Conservation (phyloP, 2,888 invertebrate species). For the Arctia plantaginis region DNA sequence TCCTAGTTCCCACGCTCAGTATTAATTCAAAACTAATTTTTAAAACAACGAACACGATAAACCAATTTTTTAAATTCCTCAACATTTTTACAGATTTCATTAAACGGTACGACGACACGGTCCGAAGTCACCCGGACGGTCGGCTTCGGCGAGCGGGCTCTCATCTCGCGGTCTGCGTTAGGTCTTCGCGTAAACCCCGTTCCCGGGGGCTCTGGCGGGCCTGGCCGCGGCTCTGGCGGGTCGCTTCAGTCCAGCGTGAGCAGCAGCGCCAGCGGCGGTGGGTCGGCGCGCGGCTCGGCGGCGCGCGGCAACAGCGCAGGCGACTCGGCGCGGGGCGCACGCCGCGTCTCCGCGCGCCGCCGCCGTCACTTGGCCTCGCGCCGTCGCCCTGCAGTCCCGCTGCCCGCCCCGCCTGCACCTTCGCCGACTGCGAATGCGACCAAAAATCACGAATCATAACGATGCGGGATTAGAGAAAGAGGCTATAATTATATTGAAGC, state of each 20-base stretch:
- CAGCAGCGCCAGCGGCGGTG: conserved; percentile 55
- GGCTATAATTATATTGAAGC: neutral
- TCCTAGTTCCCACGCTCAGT: conserved; percentile 40
- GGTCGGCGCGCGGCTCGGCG: conserved; percentile 20
- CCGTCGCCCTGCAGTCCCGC: conserved; percentile 82
- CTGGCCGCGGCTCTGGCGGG: conserved; percentile 12
- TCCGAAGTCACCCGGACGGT: neutral
- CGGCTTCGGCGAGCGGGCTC: neutral
- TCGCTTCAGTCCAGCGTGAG: conserved; percentile 41
- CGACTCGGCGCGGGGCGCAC: conserved; percentile 58
- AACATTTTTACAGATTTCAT: conserved; percentile 34
- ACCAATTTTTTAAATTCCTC: conserved; percentile 32
- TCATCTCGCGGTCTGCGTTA: neutral
- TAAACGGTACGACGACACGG: conserved; percentile 35
- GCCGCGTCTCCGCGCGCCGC: conserved; percentile 85
- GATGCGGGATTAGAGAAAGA: neutral
- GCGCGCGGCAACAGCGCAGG: conserved; percentile 32
- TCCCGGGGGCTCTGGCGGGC: neutral
- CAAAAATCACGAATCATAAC: neutral
- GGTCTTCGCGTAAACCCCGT: neutral
- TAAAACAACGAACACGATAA: conserved; percentile 41
- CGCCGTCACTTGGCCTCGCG: conserved; percentile 91
- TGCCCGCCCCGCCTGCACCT: conserved; percentile 59
- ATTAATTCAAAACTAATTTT: conserved; percentile 48
- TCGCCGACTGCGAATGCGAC: conserved; percentile 68